phyloP scores from a whole-genome alignment of 2,797 vertebrate species.

The Phaenicophaeus curvirostris region DNA sequence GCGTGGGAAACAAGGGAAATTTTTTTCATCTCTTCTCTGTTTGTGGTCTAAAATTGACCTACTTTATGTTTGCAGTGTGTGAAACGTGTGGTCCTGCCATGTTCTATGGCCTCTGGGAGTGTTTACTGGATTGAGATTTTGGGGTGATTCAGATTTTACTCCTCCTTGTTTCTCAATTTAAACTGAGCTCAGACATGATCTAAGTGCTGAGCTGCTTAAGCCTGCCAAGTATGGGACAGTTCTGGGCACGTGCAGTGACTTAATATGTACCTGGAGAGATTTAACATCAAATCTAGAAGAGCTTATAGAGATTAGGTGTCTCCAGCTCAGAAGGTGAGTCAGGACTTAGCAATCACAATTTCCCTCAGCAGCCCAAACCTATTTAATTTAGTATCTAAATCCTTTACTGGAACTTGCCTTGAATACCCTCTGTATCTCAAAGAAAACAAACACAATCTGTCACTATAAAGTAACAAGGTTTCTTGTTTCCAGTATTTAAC shows the following conservation, averaged over 20 bases:
- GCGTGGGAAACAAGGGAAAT: background rate
- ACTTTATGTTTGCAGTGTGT: background rate
- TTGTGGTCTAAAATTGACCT: background rate
- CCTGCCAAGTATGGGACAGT: conserved; percentile 36
- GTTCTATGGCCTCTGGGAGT: background rate
- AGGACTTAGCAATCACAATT: conserved; percentile 20
- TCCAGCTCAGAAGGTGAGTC: conserved; percentile 52
- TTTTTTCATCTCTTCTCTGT: background rate
- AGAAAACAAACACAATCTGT: background rate
- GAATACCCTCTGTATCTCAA: background rate
- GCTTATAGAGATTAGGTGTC: conserved; percentile 59
- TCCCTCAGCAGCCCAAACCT: background rate
- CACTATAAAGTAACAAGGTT: background rate
- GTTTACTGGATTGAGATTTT: background rate
- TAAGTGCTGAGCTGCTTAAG: conserved; percentile 36
- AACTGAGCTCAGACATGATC: conserved; percentile 58
- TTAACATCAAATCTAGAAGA: conserved; percentile 56
- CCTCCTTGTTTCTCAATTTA: conserved; percentile 49
- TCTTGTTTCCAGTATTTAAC: background rate
- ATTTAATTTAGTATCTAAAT: background rate
- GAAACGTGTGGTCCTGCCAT: background rate
- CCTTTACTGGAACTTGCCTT: background rate
- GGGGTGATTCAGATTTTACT: conserved; percentile 44
- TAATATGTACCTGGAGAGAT: conserved; percentile 60
- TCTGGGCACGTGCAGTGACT: conserved; percentile 65